Base-by-base conservation (phyloP, 2,888 invertebrate species). In the Chrysomela aeneicollis region DNA sequence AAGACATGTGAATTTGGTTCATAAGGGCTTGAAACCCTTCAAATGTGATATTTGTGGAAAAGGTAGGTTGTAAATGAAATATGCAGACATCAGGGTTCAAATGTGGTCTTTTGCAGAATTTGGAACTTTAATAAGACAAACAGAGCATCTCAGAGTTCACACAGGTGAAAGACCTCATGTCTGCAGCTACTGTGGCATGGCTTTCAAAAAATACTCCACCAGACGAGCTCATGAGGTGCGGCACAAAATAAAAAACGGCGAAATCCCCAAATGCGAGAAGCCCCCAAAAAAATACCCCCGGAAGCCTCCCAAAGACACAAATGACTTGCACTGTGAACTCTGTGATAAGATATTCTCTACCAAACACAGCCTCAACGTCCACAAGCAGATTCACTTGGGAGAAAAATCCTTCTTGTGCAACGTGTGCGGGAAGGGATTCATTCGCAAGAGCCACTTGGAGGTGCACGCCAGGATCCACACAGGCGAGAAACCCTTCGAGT, bases 1-100 rank as follows among this genome's bases (percentile, higher is more conserved):
- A 59, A 64, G 71, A 50, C 71, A 71, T 54, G 66, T 61, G 17
- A 66, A 66, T 50, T 65, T 68, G 49, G 63, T 71, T 18, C 74
- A 75, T 59, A 67, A 70, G 51, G 72, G 73, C n/a, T 30, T 73
- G 6, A 75, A 75, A 61, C 72, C 74, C 32, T 75, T 72, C 53
- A 71, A 69, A 62, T 75, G 74, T 67, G 74, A 75, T 30, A 57
- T 71, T 46, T 75, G 74, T 71, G 71, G 69, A 18, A 75, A 75
- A 70, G 69, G 74, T 75, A 66, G 58, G 66, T 61, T 22, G 35
- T 10, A 10, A 5, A 35, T 35, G 12, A 35, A 35, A 35, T 12
- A 10, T 12, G 12, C 9, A 35, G 2, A 10, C 26, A 26, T 26
- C n/a, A n/a, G n/a, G n/a, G n/a, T n/a, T n/a, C n/a, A n/a, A n/a